Conservation (phyloP, 2,113 vertebrate species). For the Nothocercus julius region DNA sequence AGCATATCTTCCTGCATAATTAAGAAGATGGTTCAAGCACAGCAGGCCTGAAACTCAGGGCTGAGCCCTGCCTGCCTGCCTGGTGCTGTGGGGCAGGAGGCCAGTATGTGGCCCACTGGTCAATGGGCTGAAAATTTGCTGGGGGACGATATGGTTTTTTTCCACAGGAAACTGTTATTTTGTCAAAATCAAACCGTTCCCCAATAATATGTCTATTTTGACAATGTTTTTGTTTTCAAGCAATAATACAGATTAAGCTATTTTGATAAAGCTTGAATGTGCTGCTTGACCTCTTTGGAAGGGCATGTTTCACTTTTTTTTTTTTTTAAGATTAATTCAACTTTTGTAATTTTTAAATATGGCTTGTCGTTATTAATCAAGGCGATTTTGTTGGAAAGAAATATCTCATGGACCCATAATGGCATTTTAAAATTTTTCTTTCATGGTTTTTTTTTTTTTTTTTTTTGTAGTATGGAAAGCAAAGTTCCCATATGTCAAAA, state of each 20-base stretch:
- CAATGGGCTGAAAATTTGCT: neutral
- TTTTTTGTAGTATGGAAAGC: neutral
- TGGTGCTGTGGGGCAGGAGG: neutral
- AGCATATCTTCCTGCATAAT: constrained; percentile 23
- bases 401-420: neutral
- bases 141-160: neutral
- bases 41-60: neutral
- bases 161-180: neutral
- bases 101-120: too few species aligned
- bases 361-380: neutral
- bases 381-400: neutral
- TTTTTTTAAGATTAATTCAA: neutral
- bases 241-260: neutral
- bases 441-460: neutral
- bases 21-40: constrained; percentile 5
- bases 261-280: neutral
- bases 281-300: neutral
- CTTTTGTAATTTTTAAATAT: neutral
- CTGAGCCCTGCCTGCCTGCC: too few species aligned
- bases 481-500: neutral
- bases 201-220: accelerated
- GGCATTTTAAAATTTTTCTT: neutral
- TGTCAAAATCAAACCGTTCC: neutral
- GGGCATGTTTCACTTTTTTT: neutral
- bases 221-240: neutral